phyloP scores from a whole-genome alignment of 2,888 invertebrate genomes.

The Platerodrilus igneus region DNA sequence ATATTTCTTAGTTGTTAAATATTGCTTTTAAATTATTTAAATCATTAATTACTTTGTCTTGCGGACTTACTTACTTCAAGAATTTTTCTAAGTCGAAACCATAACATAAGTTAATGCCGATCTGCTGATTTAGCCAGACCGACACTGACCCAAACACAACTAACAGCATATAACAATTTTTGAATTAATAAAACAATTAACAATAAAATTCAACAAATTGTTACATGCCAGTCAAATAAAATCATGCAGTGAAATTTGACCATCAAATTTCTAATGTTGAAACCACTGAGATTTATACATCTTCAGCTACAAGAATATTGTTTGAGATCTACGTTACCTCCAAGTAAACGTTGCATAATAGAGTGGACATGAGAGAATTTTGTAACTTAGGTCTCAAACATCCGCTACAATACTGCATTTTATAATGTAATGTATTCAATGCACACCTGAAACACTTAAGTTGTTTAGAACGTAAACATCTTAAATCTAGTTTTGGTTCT shows the following conservation, averaged over 20 bases:
- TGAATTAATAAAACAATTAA: constrained; percentile 10
- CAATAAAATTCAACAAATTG: constrained; percentile 13
- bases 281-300: constrained; percentile 48
- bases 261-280: constrained; percentile 48
- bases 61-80: no score
- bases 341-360: neutral
- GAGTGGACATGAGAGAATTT: neutral
- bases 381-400: constrained; percentile 19
- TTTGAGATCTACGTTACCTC: constrained; percentile 17
- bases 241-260: constrained; percentile 46
- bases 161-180: constrained; percentile 43
- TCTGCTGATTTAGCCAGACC: no score
- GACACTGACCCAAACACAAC: constrained; percentile 47
- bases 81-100: no score
- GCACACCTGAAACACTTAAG: no score
- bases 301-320: constrained; percentile 22
- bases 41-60: no score
- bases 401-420: constrained; percentile 40
- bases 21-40: no score
- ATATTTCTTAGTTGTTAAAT: no score
- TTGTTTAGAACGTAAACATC: no score
- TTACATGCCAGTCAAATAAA: constrained; percentile 42
- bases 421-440: no score
- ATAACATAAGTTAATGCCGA: no score
- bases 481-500: no score